phyloP scores from a whole-genome alignment of 2,888 invertebrate species.

The Sialis lutaria region DNA sequence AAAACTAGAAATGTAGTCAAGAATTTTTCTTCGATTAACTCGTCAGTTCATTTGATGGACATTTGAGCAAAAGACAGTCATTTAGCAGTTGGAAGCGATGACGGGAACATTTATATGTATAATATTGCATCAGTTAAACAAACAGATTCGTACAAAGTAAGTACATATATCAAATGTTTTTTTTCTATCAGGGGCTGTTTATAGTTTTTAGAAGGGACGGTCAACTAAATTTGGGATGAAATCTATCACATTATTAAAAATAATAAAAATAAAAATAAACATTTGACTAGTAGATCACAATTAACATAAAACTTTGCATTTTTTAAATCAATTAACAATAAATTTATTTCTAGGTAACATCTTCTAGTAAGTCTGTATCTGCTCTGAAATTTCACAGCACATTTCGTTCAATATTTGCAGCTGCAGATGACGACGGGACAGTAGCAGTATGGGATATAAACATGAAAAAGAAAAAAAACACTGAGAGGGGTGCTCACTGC shows the following conservation, averaged over 20 bases:
- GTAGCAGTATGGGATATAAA: conserved; percentile 28
- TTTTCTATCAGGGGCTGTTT: too few species aligned
- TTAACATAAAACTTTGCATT: too few species aligned
- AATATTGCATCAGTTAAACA: conserved; percentile 17
- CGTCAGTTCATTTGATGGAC: conserved; percentile 26
- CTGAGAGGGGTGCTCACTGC: conserved; percentile 33
- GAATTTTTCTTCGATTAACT: conserved; percentile 11
- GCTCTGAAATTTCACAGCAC: conserved; percentile 33
- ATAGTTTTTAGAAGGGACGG: too few species aligned
- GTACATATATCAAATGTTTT: too few species aligned
- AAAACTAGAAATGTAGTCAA: conserved; percentile 2
- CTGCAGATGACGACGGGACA: conserved; percentile 34
- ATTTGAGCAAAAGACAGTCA: conserved; percentile 31
- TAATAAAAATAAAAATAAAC: neutral
- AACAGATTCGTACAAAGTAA: neutral
- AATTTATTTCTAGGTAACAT: conserved; percentile 13
- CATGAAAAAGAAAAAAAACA: conserved; percentile 29
- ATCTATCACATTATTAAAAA: neutral
- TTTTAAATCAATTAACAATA: neutral
- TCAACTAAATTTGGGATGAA: too few species aligned
- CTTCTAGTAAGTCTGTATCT: conserved; percentile 24
- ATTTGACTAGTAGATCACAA: neutral
- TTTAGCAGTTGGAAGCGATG: conserved; percentile 29
- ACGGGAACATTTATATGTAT: conserved; percentile 32
- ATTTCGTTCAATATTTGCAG: conserved; percentile 26